Evolutionary conservation across 2,113 vertebrate genomes (phyloP).

Genomic region (Alethe diademata): DNA sequence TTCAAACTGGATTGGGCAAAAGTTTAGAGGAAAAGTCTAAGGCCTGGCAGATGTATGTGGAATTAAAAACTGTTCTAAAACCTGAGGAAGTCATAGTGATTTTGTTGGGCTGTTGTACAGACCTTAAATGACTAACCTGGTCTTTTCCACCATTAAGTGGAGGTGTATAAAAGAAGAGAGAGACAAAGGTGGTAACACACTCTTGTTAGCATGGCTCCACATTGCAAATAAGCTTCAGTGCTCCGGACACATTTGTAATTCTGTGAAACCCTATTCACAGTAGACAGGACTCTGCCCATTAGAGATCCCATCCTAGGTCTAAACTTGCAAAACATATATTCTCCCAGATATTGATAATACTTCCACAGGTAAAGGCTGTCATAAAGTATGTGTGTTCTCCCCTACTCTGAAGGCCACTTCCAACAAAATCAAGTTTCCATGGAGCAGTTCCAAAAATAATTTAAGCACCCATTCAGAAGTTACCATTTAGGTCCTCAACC

Average conservation of each 20-base stretch:
- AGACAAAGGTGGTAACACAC: not conserved
- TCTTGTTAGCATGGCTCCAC: not conserved
- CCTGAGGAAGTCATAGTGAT: not conserved
- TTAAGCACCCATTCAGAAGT: not conserved
- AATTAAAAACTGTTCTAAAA: not conserved
- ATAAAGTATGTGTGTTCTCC: not conserved
- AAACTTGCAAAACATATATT: not conserved
- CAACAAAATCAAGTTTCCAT: not conserved
- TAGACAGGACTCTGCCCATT: not conserved
- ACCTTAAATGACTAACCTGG: not conserved
- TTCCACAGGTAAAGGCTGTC: not conserved
- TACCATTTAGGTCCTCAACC: not conserved
- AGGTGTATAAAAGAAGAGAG: not conserved
- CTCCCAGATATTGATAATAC: not conserved
- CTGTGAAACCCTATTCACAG: not conserved
- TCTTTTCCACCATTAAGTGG: not conserved
- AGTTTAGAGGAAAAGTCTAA: not conserved
- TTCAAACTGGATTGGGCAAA: not conserved
- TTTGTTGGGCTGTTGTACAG: not conserved
- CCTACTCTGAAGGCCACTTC: not conserved
- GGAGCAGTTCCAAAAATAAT: not conserved
- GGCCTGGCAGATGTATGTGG: not conserved
- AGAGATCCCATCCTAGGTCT: not conserved
- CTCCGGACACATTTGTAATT: not conserved
- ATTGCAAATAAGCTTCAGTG: not conserved